Conservation (phyloP, 1,140 invertebrate species). For the Apis dorsata region DNA sequence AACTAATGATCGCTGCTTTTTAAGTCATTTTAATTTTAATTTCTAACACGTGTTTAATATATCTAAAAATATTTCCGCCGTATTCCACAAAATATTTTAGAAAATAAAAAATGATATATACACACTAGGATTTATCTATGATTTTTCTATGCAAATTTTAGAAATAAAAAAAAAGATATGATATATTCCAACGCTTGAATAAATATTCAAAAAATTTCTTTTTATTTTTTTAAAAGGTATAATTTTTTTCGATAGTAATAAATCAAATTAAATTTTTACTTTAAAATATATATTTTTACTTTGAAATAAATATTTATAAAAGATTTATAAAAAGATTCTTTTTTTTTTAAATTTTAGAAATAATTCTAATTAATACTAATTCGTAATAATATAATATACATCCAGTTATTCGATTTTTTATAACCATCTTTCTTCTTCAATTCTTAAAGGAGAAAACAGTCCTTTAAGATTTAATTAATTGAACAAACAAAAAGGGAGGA, state of each 20-base stretch:
- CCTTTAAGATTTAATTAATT: conserved; percentile 2
- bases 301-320: neutral
- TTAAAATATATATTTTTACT: neutral
- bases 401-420: too few relatives aligned
- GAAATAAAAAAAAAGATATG: neutral
- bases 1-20: too few relatives aligned
- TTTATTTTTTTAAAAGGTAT: neutral
- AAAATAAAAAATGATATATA: neutral
- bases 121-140: neutral
- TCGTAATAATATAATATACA: too few relatives aligned
- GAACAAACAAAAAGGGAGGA: neutral
- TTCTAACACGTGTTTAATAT: neutral
- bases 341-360: neutral
- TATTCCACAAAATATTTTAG: neutral
- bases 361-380: neutral
- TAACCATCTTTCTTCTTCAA: neutral
- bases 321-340: neutral
- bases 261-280: neutral
- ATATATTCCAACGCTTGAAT: neutral
- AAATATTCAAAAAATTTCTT: neutral
- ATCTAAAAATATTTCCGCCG: neutral
- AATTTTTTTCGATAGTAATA: neutral
- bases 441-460: too few relatives aligned
- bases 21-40: neutral
- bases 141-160: neutral